Base-by-base conservation (phyloP, 2,797 vertebrate genomes). In the Pseudomugil tenellus region DNA sequence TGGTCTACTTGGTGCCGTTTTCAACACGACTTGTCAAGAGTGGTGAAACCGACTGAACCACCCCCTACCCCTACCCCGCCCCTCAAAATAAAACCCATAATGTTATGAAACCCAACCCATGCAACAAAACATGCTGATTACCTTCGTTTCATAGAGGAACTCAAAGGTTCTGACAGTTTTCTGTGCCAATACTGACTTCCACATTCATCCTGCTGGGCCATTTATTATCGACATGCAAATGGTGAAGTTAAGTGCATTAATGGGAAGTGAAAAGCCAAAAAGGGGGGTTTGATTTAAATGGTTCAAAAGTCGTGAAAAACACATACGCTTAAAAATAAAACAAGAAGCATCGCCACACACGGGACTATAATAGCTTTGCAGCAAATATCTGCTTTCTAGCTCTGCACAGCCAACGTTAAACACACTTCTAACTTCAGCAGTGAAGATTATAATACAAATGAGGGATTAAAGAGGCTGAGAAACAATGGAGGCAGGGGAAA, bases 391-490 rank as follows among this genome's bases (percentile, higher is more conserved):
- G 56, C 34, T 78, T 69, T 70, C 35, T 43, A 70, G 70, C 58
- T 55, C 65, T 39, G 64, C 70, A 49, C 49, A 54, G 43, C 48
- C 43, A 43, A 31, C 60, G 58, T 73, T 67, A 64, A 76, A 71
- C 63, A 74, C 29, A 74, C 64, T 57, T 74, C 57, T 37, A 74
- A 81, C 58, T 73, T 64, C 39, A 70, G 57, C 29, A 48, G 56
- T 43, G 52, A 25, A 41, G 59, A 80, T 70, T 72, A 71, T 70
- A 85, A 83, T 17, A 79, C 76, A 84, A 86, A 81, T 41, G 81
- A 73, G 77, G 81, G 78, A 84, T 84, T 83, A 89, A 73, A 87
- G 74, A 82, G 41, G 64, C 67, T 53, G 75, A 49, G 63, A 63
- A 74, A 87, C 77, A 82, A 83, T 46, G 66, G 61, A 77, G 84